These are phyloP conservation scores for Heliconius charithonia DNA, from an alignment of 2,888 invertebrate species.

Conservation along the genomic window DNA sequence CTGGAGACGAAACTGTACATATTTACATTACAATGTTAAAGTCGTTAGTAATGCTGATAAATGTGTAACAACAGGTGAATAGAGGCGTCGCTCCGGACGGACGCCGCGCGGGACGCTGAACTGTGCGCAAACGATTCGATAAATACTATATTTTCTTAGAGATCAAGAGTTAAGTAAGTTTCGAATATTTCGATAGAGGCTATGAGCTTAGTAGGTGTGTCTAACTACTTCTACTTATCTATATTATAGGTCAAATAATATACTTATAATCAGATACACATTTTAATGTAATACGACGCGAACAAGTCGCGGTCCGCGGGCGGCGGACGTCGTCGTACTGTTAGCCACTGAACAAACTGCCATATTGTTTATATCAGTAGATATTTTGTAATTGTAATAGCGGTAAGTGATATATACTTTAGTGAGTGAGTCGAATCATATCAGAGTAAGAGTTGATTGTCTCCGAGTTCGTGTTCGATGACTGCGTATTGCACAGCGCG, in stretches of 20 bases:
- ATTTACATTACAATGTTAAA: neutral
- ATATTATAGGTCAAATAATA: neutral
- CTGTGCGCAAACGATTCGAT: neutral
- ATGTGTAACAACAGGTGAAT: no score
- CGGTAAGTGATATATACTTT: conserved; percentile 40
- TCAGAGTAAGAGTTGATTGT: conserved; percentile 31
- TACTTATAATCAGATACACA: neutral
- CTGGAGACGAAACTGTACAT: neutral
- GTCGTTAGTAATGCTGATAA: no score
- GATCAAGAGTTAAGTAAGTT: neutral
- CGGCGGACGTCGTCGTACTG: neutral
- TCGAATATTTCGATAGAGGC: conserved; percentile 1
- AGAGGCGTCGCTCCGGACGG: no score
- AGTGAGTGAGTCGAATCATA: conserved; percentile 38
- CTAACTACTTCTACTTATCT: neutral
- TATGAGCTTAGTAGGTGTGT: conserved; percentile 9
- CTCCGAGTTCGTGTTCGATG: conserved; percentile 34
- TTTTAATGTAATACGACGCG: neutral
- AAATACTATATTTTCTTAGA: conserved; percentile 9
- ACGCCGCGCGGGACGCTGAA: neutral
- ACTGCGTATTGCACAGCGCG: neutral
- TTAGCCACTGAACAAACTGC: conserved; percentile 46
- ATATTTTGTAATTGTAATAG: conserved; percentile 39
- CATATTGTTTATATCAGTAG: conserved; percentile 47
- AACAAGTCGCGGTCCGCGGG: neutral